Base-by-base conservation (phyloP, 1,140 invertebrate genomes). In the Formica selysi region DNA sequence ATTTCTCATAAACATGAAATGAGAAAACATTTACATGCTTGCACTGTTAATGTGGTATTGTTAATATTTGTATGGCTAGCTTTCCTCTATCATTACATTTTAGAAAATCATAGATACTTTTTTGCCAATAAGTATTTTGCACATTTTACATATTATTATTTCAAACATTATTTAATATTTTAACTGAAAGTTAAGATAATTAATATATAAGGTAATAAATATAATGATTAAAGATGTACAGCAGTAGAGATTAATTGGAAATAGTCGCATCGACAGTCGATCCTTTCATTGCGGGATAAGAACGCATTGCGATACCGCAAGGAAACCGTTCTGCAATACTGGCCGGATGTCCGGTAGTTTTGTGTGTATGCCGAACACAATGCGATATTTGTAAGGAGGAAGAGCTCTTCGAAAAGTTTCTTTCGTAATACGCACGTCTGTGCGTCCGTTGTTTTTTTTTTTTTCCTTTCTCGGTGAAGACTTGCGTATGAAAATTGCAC, bases 311-410 rank as follows among this genome's bases (percentile, higher is more conserved):
- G 44, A 54, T 57, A 81, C 68, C 68, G 38, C 79, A 83, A 83
- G 68, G 13, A 83, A 83, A 81, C 41, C 79, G 54, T 83, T 74
- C 54, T 62, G 38, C 61, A 74, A 61, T 44, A 44, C 6, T 61
- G 54, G n/a, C 68, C 68, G 79, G 79, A 83, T 11, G 8, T 83
- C 79, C 79, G 79, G 79, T 83, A 68, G 79, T 83, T 83, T 81
- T 13, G 57, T 48, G 54, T 36, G 57, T 29, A 29, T 36, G 68
- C 13, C 38, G 68, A 83, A 83, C 10, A 83, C 36, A 44, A 51
- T 61, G 68, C 8, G 68, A 54, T 83, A 83, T 74, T 73, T 61
- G 38, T 83, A 83, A 74, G 26, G 48, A 83, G 61, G 41, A 2
- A 78, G 38, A 3, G 1, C 11, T 38, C 19, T 51, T 59, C 22